These are phyloP conservation scores for Metallyticus violacea DNA, from an alignment of 2,888 invertebrate species.

Conservation along the genomic window DNA sequence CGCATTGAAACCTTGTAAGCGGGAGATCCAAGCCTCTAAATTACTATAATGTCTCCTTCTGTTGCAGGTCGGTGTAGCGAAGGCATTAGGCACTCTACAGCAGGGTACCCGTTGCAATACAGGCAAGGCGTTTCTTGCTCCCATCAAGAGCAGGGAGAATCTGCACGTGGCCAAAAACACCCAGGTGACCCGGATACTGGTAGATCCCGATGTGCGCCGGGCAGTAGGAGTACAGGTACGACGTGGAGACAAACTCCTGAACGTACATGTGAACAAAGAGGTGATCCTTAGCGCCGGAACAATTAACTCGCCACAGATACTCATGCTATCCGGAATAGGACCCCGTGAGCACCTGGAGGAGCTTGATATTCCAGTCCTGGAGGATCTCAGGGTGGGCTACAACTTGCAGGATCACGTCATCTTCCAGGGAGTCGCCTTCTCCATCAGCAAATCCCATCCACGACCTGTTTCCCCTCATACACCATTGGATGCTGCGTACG, in stretches of 20 bases:
- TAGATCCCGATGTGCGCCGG: constrained; percentile 46
- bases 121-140: constrained; percentile 48
- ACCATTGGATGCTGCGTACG: constrained; percentile 39
- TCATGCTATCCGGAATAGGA: constrained; percentile 67
- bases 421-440: constrained; percentile 43
- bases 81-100: constrained; percentile 44
- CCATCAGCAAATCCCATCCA: constrained; percentile 30
- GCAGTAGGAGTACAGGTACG: constrained; percentile 49
- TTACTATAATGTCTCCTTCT: not conserved
- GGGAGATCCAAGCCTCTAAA: too few relatives aligned
- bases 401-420: constrained; percentile 56
- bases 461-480: constrained; percentile 37
- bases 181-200: constrained; percentile 53
- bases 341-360: constrained; percentile 51
- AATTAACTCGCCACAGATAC: constrained; percentile 63
- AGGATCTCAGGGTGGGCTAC: constrained; percentile 53
- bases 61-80: constrained; percentile 39
- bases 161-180: constrained; percentile 58
- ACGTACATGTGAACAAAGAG: constrained; percentile 52
- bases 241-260: constrained; percentile 31
- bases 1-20: too few relatives aligned
- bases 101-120: constrained; percentile 46
- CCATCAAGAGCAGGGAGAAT: constrained; percentile 53
- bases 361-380: constrained; percentile 47
- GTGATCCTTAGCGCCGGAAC: constrained; percentile 65